Evolutionary conservation across 2,888 invertebrate species (phyloP).

Genomic region (Bursaphelenchus okinawaensis): DNA sequence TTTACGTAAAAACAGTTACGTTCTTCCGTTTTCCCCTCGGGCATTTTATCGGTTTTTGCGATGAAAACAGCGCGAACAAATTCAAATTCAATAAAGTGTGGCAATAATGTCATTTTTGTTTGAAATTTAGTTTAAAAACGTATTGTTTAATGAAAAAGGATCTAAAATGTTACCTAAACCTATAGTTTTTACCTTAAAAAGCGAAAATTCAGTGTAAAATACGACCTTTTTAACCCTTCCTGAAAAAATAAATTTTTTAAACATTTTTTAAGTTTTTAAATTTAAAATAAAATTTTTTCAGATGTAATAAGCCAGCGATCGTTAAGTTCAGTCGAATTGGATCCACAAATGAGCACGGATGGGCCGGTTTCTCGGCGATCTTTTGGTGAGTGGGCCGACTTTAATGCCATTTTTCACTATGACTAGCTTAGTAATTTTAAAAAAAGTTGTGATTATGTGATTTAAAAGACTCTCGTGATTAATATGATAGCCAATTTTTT

Average conservation of each 20-base stretch:
- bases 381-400: conserved; percentile 27
- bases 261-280: conserved; percentile 2
- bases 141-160: no score
- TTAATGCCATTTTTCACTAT: no score
- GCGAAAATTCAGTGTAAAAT: no score
- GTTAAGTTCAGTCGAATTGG: conserved; percentile 41
- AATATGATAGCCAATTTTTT: no score
- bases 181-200: no score
- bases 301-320: conserved; percentile 51
- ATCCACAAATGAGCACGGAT: conserved; percentile 17
- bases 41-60: not conserved
- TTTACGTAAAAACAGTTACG: not conserved
- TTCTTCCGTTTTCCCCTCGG: not conserved
- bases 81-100: not conserved
- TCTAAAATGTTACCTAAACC: no score
- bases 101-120: no score
- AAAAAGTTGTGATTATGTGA: no score
- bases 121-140: no score
- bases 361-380: conserved; percentile 25
- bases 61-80: not conserved
- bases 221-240: no score
- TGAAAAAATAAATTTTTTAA: no score
- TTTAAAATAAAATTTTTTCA: conserved; percentile 27
- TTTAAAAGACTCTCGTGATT: no score
- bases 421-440: not conserved